phyloP scores from a whole-genome alignment of 2,888 invertebrate genomes.

The Tineola bisselliella region DNA sequence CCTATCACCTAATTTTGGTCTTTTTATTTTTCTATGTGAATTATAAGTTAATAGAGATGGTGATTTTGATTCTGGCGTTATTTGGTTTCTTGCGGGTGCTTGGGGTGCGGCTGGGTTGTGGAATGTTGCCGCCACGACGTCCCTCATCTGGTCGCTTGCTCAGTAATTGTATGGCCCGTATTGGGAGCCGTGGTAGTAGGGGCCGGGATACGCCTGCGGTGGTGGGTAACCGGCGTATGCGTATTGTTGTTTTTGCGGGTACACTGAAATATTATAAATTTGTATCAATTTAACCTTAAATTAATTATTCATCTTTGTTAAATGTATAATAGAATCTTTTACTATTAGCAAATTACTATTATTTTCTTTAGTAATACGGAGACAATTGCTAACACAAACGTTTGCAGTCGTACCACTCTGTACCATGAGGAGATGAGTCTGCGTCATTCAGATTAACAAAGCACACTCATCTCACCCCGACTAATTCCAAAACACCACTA shows the following conservation, averaged over 20 bases:
- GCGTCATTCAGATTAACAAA: no score
- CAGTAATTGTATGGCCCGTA: slow-evolving; percentile 95
- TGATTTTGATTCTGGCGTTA: slow-evolving; percentile 21
- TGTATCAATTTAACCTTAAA: background rate
- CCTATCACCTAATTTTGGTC: slow-evolving; percentile 43
- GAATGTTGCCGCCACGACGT: slow-evolving; percentile 55
- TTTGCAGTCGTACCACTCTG: no score
- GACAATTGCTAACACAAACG: no score
- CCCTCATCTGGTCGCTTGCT: slow-evolving; percentile 67
- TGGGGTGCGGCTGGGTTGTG: slow-evolving; percentile 57
- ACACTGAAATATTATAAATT: slow-evolving; percentile 70
- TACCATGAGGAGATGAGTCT: no score
- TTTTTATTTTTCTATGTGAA: slow-evolving; percentile 47
- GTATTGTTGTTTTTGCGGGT: slow-evolving; percentile 94
- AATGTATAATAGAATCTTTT: no score
- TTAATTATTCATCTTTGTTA: no score
- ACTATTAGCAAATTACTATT: no score
- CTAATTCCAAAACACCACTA: no score
- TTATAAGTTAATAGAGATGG: slow-evolving; percentile 44
- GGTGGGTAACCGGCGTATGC: slow-evolving; percentile 91
- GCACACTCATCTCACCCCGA: no score
- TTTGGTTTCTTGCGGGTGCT: slow-evolving; percentile 53
- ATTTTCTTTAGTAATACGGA: no score
- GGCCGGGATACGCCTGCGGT: slow-evolving; percentile 84
- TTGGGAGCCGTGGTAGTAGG: slow-evolving; percentile 91